Conservation (phyloP, 2,888 invertebrate genomes). For the Tenthredo scrophulariae region DNA sequence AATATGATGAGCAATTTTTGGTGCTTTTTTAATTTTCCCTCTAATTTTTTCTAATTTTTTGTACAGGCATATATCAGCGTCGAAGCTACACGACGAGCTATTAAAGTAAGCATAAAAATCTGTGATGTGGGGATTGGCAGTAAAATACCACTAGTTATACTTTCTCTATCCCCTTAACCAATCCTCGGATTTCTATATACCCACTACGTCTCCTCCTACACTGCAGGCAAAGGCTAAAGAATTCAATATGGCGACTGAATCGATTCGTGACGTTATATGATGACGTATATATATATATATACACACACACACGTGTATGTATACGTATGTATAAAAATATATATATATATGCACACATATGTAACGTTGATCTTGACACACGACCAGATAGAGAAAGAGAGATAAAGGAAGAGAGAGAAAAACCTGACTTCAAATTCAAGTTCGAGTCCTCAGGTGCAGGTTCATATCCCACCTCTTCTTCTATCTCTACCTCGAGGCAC, state of each 20-base stretch:
- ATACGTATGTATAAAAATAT: background rate
- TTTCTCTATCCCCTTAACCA: conserved; percentile 38
- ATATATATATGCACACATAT: background rate
- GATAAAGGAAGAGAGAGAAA: conserved; percentile 28
- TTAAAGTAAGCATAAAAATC: background rate
- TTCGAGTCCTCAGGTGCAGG: conserved; percentile 23
- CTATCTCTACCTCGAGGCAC: conserved; percentile 21
- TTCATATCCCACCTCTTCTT: conserved; percentile 22
- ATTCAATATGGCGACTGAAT: conserved; percentile 49
- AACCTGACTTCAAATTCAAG: conserved; percentile 34
- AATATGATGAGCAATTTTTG: background rate
- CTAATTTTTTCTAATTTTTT: too few species aligned
- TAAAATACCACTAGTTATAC: conserved; percentile 36
- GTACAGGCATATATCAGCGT: too few species aligned
- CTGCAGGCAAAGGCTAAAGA: conserved; percentile 37
- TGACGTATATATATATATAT: background rate
- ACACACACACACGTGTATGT: too few species aligned
- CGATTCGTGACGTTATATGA: conserved; percentile 43
- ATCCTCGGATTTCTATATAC: conserved; percentile 22
- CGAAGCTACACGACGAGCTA: background rate
- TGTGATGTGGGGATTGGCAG: conserved; percentile 12
- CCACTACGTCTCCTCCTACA: conserved; percentile 5
- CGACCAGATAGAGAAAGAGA: conserved; percentile 55
- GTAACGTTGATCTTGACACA: conserved; percentile 42
- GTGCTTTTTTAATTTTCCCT: too few species aligned